Percentiles rank a stretch among this genome's conserved stretches.
Conservation (phyloP, 2,113 vertebrate species). For the Mustela nigripes region DNA sequence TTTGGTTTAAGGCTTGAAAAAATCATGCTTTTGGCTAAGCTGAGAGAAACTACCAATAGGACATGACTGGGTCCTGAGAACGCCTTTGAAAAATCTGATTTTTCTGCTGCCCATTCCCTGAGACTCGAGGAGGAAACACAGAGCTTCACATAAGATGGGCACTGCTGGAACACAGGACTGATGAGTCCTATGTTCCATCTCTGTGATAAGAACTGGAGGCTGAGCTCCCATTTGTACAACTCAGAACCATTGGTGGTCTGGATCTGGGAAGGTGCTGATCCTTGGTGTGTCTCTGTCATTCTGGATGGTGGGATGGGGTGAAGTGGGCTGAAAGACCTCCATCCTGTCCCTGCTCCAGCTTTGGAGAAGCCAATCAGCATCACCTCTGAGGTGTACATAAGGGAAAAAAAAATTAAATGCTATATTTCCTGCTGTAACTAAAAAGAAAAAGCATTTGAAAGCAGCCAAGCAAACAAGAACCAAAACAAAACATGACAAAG, state of each 20-base stretch:
- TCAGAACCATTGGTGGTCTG: neutral
- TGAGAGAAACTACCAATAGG: neutral
- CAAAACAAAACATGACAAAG: neutral
- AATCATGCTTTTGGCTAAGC: neutral
- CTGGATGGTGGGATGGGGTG: neutral
- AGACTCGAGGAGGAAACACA: constrained; percentile 39
- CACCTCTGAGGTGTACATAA: constrained; percentile 48
- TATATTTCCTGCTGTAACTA: constrained; percentile 66
- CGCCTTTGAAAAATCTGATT: neutral
- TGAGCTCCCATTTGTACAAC: neutral
- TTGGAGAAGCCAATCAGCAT: constrained; percentile 13
- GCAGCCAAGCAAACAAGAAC: neutral
- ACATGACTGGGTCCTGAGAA: neutral
- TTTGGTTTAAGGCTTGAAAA: neutral
- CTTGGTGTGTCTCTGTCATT: neutral
- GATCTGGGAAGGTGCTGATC: neutral
- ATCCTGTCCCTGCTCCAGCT: constrained; percentile 34
- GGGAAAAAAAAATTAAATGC: constrained; percentile 57
- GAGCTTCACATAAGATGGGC: constrained; percentile 58
- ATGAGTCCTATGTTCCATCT: neutral
- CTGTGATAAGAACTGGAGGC: neutral
- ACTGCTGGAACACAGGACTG: constrained; percentile 16
- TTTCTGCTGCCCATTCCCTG: neutral
- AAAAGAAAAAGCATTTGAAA: constrained; percentile 44
- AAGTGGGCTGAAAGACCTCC: constrained; percentile 29